Evolutionary conservation across 2,113 vertebrate genomes (phyloP).

Genomic region (Neodon shergylaensis): DNA sequence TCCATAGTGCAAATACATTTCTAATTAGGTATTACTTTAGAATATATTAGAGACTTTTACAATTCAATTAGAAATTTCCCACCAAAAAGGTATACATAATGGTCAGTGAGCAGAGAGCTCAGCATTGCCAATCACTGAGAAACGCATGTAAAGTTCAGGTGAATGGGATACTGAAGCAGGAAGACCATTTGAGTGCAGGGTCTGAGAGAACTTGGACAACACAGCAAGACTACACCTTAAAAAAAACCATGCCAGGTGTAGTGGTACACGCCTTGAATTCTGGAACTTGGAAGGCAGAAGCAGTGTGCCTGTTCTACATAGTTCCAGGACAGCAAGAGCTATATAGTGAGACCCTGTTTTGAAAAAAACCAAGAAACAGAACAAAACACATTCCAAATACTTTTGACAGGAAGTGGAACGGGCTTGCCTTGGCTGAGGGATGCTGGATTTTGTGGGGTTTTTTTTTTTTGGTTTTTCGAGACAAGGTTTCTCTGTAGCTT

Average conservation of each 20-base stretch:
- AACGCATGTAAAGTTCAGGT: too few relatives aligned
- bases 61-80: not conserved
- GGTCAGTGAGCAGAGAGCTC: not conserved
- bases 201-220: not conserved
- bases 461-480: too few relatives aligned
- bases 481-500: too few relatives aligned
- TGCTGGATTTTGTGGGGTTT: too few relatives aligned
- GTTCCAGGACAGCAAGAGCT: too few relatives aligned
- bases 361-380: not conserved
- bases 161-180: not conserved
- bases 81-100: not conserved
- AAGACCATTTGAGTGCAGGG: not conserved
- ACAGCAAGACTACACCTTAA: not conserved
- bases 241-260: not conserved
- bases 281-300: not conserved
- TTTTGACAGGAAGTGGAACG: not conserved
- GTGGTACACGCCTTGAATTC: not conserved
- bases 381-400: not conserved
- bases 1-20: too few relatives aligned
- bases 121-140: not conserved
- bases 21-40: not conserved
- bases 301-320: not conserved
- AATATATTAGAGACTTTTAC: not conserved
- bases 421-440: too few relatives aligned
- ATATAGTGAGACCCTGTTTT: too few relatives aligned